Evolutionary conservation across 2,113 vertebrate species (phyloP).

Genomic region (Phalacrocorax carbo): DNA sequence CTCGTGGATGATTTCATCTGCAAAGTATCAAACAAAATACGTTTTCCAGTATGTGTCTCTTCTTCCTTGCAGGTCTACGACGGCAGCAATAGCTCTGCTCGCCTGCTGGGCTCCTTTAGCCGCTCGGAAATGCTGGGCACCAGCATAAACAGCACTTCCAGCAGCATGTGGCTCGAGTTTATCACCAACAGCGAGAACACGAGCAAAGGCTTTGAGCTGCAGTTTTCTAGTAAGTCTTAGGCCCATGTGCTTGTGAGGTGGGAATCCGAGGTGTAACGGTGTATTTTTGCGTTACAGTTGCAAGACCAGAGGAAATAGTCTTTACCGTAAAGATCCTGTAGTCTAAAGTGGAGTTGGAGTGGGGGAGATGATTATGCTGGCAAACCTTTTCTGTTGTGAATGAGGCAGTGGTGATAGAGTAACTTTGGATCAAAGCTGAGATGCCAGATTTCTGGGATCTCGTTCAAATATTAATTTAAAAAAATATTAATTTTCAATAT

Average conservation of each 20-base stretch:
- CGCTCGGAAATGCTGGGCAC: slow-evolving; percentile 83
- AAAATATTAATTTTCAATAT: not conserved
- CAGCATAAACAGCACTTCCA: slow-evolving; percentile 94
- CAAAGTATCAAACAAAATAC: rapidly evolving
- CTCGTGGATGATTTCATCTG: rapidly evolving
- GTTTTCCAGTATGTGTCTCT: not conserved
- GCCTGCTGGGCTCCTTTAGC: slow-evolving; percentile 88
- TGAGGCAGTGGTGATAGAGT: not conserved
- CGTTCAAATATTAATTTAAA: not conserved
- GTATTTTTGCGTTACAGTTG: rapidly evolving
- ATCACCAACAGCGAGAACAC: slow-evolving; percentile 88
- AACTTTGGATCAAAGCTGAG: not conserved
- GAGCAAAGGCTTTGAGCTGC: slow-evolving; percentile 94
- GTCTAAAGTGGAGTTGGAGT: not conserved
- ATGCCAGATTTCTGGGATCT: not conserved
- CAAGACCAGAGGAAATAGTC: rapidly evolving
- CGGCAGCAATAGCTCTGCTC: slow-evolving; percentile 88
- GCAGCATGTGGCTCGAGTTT: slow-evolving; percentile 95
- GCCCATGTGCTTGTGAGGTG: rapidly evolving
- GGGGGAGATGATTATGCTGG: rapidly evolving
- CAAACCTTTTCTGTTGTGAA: not conserved
- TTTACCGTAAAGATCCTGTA: rapidly evolving
- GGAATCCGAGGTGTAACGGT: rapidly evolving
- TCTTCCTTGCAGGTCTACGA: slow-evolving; percentile 86
- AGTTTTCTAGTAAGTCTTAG: slow-evolving; percentile 90